These are phyloP conservation scores for Peromyscus aztecus DNA, from an alignment of 2,797 vertebrate genomes.

Conservation along the genomic window DNA sequence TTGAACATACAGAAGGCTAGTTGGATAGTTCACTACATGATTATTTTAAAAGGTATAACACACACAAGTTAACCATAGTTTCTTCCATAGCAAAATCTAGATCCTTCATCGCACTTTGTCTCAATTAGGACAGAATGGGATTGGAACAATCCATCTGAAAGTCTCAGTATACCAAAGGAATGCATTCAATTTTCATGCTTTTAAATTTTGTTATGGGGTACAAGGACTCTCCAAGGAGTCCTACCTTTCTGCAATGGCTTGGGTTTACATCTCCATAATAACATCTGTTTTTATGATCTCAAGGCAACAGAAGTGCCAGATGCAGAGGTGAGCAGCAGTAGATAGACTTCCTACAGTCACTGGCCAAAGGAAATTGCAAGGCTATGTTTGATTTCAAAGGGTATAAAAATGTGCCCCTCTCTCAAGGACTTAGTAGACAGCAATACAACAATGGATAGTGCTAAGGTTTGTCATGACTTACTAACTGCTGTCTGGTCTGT, in stretches of 20 bases:
- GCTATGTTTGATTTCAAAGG: background rate
- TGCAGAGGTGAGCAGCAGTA: background rate
- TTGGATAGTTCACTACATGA: background rate
- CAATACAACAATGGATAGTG: too few species aligned
- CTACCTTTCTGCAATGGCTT: background rate
- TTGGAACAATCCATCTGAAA: background rate
- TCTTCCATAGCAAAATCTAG: background rate
- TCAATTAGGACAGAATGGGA: background rate
- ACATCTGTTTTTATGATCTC: background rate
- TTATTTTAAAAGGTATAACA: background rate
- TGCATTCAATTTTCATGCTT: background rate
- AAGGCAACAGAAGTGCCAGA: background rate
- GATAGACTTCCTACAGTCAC: background rate
- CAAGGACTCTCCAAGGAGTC: background rate
- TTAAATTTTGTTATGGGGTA: background rate
- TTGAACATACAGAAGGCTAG: background rate
- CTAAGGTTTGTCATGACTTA: background rate
- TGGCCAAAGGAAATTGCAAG: background rate
- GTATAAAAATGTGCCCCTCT: accelerated
- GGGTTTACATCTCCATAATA: background rate
- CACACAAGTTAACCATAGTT: background rate
- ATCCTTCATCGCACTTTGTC: background rate
- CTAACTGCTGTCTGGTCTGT: background rate
- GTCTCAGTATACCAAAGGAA: background rate
- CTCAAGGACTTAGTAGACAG: background rate